Evolutionary conservation across 37 sponge, comb jelly and placozoan genomes (phyloP), one percentile per base, ranked within the genome.

Genomic region (Aphrocallistes beatrix): DNA sequence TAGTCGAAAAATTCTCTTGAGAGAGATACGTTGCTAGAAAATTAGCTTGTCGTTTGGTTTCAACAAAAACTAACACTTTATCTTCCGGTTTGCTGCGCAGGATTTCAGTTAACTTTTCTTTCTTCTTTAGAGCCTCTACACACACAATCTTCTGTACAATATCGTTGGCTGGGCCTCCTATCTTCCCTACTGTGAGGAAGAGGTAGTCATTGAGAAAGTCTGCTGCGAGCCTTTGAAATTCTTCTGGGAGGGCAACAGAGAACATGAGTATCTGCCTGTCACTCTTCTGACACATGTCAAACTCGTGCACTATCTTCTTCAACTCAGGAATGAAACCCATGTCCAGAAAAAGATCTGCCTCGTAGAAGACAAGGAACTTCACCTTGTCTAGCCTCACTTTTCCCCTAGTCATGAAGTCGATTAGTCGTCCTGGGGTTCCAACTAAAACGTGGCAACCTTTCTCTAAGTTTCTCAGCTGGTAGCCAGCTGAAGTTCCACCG

Each of bases 261-360:
- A 94, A 97, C 92, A 97, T 92, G 40, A 97, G 91, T 0, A 95
- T 97, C 86, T 94, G 98, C 23, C 98, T 84, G 37, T 88, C 81
- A 0, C 38, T 82, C 37, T 90, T 92, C 0, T 0, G 39, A 19
- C 95, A 92, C 89, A 94, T 90, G 10, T 82, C 86, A 38, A 85
- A 83, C 51, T 89, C 37, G 45, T 87, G 83, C 10, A 94, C 95
- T 23, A 97, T 84, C 83, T 85, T 83, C 10, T 89, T 69, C 10
- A 97, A 86, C 37, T 93, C 93, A 0, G 92, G 91, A 51, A 51
- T 86, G 85, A 94, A 94, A 0, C 98, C 98, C 95, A 94, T 94
- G 83, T 96, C 97, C 82, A 96, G 85, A 95, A 97, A 94, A 30
- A 95, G 87, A 69, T 97, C 98, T 28, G 98, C 98, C 51, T 97